Percentiles rank a stretch among this genome's conserved stretches.
Conservation (phyloP, 2,888 invertebrate genomes). For the Athetis lepigone region DNA sequence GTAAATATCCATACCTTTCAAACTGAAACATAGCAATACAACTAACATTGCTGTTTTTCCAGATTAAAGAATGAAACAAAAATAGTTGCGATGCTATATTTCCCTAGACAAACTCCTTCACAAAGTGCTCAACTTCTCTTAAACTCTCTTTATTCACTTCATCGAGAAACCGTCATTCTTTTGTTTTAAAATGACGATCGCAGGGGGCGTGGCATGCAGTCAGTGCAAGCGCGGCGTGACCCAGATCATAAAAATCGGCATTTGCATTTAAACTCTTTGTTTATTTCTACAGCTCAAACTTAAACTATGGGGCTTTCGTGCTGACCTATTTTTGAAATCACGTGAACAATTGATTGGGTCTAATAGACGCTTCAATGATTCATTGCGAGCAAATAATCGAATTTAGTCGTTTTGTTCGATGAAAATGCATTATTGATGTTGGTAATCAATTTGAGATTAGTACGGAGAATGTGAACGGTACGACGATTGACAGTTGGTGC, state of each 20-base stretch:
- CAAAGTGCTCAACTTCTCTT: too few relatives aligned
- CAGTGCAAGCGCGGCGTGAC: slow-evolving; percentile 46
- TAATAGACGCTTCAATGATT: slow-evolving; percentile 10
- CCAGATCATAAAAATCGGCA: slow-evolving; percentile 55
- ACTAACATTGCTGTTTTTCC: too few relatives aligned
- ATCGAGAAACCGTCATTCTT: slow-evolving; percentile 9
- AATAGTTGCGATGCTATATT: too few relatives aligned
- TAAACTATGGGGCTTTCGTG: slow-evolving; percentile 23
- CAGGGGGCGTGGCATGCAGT: slow-evolving; percentile 30
- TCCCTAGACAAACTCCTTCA: too few relatives aligned
- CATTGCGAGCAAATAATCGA: background rate
- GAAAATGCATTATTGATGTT: slow-evolving; percentile 14
- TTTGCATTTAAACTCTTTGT: slow-evolving; percentile 49
- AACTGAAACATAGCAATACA: too few relatives aligned
- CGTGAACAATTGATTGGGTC: slow-evolving; percentile 30
- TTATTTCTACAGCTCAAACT: slow-evolving; percentile 35
- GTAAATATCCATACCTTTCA: too few relatives aligned
- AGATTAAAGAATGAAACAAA: too few relatives aligned
- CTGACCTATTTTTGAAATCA: slow-evolving; percentile 40
- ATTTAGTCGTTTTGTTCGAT: slow-evolving; percentile 18
- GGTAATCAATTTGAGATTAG: slow-evolving; percentile 1
- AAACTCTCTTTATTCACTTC: background rate
- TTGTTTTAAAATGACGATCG: slow-evolving; percentile 35
- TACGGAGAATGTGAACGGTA: too few relatives aligned
- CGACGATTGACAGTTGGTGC: too few relatives aligned